These are phyloP conservation scores for Acestrorhynchus altus DNA, from an alignment of 2,797 vertebrate species.

Conservation along the genomic window DNA sequence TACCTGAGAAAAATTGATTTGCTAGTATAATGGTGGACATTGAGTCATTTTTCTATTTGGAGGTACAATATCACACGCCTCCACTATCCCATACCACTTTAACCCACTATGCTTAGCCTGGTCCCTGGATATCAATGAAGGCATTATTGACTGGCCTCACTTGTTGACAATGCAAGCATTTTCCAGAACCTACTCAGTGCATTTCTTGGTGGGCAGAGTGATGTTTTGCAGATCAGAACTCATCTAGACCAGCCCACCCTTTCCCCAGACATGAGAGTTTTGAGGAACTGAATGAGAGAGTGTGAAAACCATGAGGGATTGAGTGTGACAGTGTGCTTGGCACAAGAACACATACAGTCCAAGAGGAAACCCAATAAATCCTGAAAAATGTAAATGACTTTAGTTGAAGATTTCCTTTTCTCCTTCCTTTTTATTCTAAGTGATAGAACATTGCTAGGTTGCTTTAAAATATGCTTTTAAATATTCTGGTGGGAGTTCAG, in stretches of 20 bases:
- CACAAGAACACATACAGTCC: background rate
- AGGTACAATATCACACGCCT: no score
- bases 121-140: background rate
- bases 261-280: conserved; percentile 1
- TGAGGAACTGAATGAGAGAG: background rate
- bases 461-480: background rate
- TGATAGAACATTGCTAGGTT: background rate
- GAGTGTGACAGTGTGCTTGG: background rate
- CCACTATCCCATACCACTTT: background rate
- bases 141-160: background rate
- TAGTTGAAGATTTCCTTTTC: no score
- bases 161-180: background rate
- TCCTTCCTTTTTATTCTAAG: no score
- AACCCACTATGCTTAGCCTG: background rate
- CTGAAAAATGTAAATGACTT: no score
- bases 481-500: no score
- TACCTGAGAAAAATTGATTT: no score
- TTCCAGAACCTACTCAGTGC: background rate
- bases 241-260: background rate
- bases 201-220: background rate
- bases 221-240: background rate
- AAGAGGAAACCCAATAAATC: no score
- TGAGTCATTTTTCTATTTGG: no score
- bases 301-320: background rate
- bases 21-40: no score